phyloP scores from a whole-genome alignment of 1,140 invertebrate species.

The Cydia fagiglandana region DNA sequence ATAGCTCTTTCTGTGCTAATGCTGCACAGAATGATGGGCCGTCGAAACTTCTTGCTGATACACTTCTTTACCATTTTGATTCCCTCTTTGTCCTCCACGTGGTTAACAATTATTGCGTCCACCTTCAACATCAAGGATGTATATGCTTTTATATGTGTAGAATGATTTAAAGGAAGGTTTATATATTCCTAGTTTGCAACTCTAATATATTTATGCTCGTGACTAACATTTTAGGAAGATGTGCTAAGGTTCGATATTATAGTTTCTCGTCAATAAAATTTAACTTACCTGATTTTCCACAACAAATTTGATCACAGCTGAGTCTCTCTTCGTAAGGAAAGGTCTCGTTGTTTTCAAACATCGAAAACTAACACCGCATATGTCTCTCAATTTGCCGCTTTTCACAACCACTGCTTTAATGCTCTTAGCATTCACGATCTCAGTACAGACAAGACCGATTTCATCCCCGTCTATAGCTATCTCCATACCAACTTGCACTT shows the following conservation, averaged over 20 bases:
- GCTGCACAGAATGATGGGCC: constrained; percentile 50
- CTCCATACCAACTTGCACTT: constrained; percentile 50
- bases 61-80: constrained; percentile 50
- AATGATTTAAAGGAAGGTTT: no score
- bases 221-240: no score
- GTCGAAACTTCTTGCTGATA: constrained; percentile 45
- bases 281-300: constrained; percentile 54
- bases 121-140: constrained; percentile 42
- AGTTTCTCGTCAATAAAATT: background rate
- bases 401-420: constrained; percentile 53
- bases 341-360: constrained; percentile 43
- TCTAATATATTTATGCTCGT: no score
- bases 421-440: constrained; percentile 42
- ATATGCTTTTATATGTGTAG: no score
- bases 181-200: no score
- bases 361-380: constrained; percentile 46
- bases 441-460: constrained; percentile 50
- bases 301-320: constrained; percentile 53
- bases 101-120: constrained; percentile 56
- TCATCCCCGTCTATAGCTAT: constrained; percentile 52
- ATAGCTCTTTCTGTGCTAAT: constrained; percentile 53
- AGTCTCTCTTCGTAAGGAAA: constrained; percentile 50
- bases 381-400: constrained; percentile 48
- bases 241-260: background rate
- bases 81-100: constrained; percentile 43